Percentiles rank a stretch among this genome's conserved stretches.
Conservation (phyloP, 2,113 vertebrate genomes). For the Sterna hirundo region DNA sequence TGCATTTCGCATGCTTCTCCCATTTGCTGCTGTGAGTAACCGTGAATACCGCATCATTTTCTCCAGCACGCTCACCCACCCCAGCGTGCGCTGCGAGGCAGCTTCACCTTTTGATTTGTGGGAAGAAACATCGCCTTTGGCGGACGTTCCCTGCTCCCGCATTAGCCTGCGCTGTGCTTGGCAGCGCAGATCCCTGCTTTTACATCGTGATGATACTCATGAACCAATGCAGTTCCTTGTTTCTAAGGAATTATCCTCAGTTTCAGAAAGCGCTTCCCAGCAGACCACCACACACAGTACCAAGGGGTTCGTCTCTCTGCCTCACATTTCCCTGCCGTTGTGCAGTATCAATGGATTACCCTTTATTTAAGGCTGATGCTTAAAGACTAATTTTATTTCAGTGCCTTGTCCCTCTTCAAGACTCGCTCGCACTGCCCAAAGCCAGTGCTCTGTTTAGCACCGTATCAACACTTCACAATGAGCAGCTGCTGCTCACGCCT, state of each 20-base stretch:
- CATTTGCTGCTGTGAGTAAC: rapidly evolving
- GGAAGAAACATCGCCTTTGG: background rate
- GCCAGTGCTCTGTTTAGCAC: rapidly evolving
- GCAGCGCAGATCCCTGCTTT: rapidly evolving
- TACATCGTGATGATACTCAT: rapidly evolving
- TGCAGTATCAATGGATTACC: rapidly evolving
- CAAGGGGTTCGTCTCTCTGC: background rate
- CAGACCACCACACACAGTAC: rapidly evolving
- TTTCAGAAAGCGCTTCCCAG: rapidly evolving
- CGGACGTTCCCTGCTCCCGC: rapidly evolving
- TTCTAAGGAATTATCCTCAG: rapidly evolving
- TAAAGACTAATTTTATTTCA: too few relatives aligned
- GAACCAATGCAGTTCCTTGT: rapidly evolving
- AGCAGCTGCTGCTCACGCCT: background rate
- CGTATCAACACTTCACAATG: rapidly evolving
- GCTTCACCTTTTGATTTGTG: rapidly evolving
- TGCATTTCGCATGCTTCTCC: rapidly evolving
- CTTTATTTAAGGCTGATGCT: background rate
- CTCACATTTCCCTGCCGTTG: rapidly evolving
- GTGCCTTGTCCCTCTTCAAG: too few relatives aligned
- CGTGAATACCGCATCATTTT: rapidly evolving
- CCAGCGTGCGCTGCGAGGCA: rapidly evolving
- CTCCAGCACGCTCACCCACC: background rate
- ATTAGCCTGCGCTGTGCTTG: rapidly evolving
- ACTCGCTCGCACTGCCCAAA: rapidly evolving